phyloP scores from a whole-genome alignment of 1,140 invertebrate genomes.

The Cotesia typhae region DNA sequence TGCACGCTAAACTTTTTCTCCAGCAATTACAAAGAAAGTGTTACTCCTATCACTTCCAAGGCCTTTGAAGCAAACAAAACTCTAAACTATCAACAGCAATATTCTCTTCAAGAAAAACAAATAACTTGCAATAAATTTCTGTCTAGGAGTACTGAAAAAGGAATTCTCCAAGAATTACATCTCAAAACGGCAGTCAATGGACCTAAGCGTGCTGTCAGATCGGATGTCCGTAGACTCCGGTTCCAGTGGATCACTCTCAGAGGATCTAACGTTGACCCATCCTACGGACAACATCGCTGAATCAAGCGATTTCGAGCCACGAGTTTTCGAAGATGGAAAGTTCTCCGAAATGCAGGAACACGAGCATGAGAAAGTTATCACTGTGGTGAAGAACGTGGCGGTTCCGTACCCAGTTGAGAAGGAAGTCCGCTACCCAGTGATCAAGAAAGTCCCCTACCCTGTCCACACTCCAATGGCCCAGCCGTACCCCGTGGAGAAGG shows the following conservation, averaged over 20 bases:
- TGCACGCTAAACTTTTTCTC: not conserved
- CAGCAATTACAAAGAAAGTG: too few relatives aligned
- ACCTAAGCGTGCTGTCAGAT: conserved; percentile 23
- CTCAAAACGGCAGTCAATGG: conserved; percentile 31
- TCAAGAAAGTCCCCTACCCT: conserved; percentile 59
- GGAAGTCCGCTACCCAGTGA: conserved; percentile 56
- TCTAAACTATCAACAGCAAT: not conserved
- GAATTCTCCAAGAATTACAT: conserved; percentile 31
- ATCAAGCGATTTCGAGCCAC: conserved; percentile 28
- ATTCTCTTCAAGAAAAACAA: conserved; percentile 1
- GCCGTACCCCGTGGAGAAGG: conserved; percentile 63
- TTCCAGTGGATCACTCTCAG: not conserved
- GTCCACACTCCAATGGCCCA: conserved; percentile 73
- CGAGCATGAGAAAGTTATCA: conserved; percentile 65
- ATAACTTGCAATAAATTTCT: not conserved
- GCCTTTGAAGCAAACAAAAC: too few relatives aligned
- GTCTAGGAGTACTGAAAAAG: conserved; percentile 30
- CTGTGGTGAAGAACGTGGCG: conserved; percentile 60
- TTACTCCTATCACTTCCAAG: too few relatives aligned
- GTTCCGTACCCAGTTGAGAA: conserved; percentile 63
- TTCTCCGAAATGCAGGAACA: conserved; percentile 46
- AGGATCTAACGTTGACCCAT: not conserved
- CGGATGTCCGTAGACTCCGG: not conserved
- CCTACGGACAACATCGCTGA: conserved; percentile 21
- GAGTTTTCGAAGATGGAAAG: conserved; percentile 35